Base-by-base conservation (phyloP, 2,888 invertebrate species). In the Lochmaea crataegi region DNA sequence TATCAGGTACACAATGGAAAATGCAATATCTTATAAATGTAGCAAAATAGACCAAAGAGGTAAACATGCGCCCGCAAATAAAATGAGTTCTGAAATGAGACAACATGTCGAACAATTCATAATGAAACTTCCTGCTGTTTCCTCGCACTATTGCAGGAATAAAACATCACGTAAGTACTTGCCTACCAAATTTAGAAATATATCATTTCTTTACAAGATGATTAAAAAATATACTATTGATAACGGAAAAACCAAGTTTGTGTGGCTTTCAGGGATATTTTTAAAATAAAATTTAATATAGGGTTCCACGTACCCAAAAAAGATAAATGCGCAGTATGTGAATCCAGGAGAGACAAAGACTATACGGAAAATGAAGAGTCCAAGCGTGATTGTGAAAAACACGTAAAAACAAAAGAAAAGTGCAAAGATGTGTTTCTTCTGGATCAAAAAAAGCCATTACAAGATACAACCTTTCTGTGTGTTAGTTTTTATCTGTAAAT, bases 251-350 rank as follows among this genome's bases (percentile, higher is more conserved):
- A 72, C 64, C 61, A 61, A 60, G 41, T 64, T 69, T 48, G 75
- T 74, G 60, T 63, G 61, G 48, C 74, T 60, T 73, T 76, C 51
- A 72, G 69, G 53, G 22, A 60, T 11, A 73, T 71, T 68, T 75
- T 75, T 45, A 71, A 72, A 41, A 69, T 61, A 16, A 67, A 75
- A 26, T 75, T 73, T 65, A 76, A 76, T 71, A 63, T 76, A 65
- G 74, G 74, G 9, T 76, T 76, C 60, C 70, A 75, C 60, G 14
- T 75, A 6, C 69, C 76, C 6, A 73, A 76, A 75, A 75, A 75
- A 63, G 73, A 75, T 61, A 76, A 76, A 48, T 73, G 68, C 12
- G n/a, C 11, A 5, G 5, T 65, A 38, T 73, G 65, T 65, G 69
- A 73, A 61, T 9, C 58, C 26, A 58, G 65, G 60, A 65, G 66